Conservation (phyloP, 2,797 vertebrate genomes). For the Channa striata region DNA sequence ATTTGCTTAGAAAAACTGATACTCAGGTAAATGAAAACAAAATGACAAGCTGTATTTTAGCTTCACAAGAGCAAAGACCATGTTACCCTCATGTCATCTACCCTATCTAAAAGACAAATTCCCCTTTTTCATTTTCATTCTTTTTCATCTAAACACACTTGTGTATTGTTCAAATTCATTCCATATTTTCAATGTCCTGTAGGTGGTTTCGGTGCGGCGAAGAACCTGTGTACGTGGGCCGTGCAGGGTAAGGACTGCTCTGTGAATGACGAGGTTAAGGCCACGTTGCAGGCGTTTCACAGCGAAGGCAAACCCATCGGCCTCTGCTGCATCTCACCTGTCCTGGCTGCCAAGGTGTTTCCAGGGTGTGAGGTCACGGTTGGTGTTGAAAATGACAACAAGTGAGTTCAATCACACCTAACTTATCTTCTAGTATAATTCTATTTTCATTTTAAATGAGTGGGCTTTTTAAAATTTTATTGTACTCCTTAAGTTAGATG, state of each 20-base stretch:
- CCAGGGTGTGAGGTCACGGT: slow-evolving; percentile 88
- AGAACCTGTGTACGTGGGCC: slow-evolving; percentile 90
- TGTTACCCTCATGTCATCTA: no score
- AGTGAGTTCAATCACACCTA: slow-evolving; percentile 63
- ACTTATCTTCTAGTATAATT: not conserved
- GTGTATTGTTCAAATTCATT: not conserved
- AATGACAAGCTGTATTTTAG: no score
- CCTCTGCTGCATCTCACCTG: slow-evolving; percentile 88
- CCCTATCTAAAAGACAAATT: not conserved
- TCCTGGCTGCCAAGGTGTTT: slow-evolving; percentile 87
- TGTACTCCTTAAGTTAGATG: not conserved
- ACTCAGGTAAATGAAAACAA: no score
- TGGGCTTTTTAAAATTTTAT: not conserved
- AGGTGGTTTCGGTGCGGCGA: slow-evolving; percentile 88
- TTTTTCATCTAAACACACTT: not conserved
- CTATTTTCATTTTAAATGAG: no score
- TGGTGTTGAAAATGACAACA: slow-evolving; percentile 81
- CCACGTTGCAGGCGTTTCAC: slow-evolving; percentile 83
- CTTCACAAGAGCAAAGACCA: no score
- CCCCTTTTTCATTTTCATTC: not conserved
- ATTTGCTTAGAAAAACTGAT: no score
- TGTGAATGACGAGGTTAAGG: slow-evolving; percentile 80
- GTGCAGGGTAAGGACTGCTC: slow-evolving; percentile 86
- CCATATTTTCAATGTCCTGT: not conserved
- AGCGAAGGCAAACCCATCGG: slow-evolving; percentile 85